Conservation (phyloP, 2,113 vertebrate species). For the Chaetops frenatus region DNA sequence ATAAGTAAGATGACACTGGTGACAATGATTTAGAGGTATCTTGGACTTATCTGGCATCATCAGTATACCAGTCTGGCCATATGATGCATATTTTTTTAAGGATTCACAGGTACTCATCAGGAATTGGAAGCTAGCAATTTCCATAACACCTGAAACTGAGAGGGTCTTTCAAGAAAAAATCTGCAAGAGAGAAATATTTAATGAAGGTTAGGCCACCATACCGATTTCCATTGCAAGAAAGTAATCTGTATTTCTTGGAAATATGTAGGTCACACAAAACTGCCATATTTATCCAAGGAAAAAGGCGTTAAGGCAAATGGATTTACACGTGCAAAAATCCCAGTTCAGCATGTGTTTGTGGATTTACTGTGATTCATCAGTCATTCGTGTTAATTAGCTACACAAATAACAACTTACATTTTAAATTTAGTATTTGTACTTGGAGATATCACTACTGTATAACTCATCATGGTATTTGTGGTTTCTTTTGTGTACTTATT, state of each 20-base stretch:
- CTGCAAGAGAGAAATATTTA: background rate
- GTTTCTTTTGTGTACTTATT: background rate
- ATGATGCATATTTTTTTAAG: background rate
- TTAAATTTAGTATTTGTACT: constrained; percentile 30
- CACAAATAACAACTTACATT: constrained; percentile 17
- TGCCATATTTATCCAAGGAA: background rate
- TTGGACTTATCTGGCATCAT: background rate
- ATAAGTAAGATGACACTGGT: background rate
- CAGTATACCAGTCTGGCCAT: background rate
- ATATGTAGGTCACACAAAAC: background rate
- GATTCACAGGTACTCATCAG: background rate
- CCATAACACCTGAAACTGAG: background rate
- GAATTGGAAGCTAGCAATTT: background rate
- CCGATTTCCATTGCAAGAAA: background rate
- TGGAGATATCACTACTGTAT: constrained; percentile 22
- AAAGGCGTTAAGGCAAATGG: background rate
- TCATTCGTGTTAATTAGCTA: background rate
- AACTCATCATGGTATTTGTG: background rate
- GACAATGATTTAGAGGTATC: background rate
- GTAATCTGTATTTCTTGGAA: background rate
- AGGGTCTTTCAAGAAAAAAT: background rate
- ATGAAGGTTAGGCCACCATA: background rate
- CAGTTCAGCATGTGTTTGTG: background rate
- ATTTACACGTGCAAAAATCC: constrained; percentile 20
- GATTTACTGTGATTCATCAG: constrained; percentile 32